Evolutionary conservation across 2,888 invertebrate species (phyloP).

Genomic region (Brachypalpus laphriformis): DNA sequence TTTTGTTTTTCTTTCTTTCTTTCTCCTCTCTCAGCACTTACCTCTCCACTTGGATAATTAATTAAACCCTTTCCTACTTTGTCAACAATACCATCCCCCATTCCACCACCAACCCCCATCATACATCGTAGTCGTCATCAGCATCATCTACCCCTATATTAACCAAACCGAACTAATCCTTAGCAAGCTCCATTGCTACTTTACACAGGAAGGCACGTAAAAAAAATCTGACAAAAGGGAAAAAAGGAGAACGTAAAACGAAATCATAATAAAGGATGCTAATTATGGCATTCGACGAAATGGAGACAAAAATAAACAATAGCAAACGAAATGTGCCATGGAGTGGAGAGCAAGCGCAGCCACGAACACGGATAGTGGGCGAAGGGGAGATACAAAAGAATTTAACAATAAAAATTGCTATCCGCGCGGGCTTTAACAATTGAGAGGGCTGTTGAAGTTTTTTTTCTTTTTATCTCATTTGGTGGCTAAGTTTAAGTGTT

Average conservation of each 20-base stretch:
- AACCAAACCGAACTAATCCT: constrained; percentile 63
- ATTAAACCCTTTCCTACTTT: constrained; percentile 69
- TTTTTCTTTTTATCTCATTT: constrained; percentile 55
- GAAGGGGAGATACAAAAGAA: not conserved
- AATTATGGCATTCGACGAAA: constrained; percentile 67
- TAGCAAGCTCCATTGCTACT: constrained; percentile 61
- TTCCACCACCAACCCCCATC: not conserved
- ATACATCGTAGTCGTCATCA: constrained; percentile 10
- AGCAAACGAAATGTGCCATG: not conserved
- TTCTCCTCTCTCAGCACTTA: not conserved
- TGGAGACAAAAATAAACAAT: constrained; percentile 48
- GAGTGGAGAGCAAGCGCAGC: not conserved
- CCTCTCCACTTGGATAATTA: constrained; percentile 65
- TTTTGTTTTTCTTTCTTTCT: not conserved
- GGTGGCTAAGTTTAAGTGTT: constrained; percentile 63
- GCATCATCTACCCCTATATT: constrained; percentile 42
- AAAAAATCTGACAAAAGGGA: constrained; percentile 14
- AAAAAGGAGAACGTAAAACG: constrained; percentile 29
- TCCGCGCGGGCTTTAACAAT: constrained; percentile 44
- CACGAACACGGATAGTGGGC: not conserved
- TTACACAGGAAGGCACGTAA: constrained; percentile 61
- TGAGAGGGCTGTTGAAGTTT: constrained; percentile 21
- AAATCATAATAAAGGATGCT: constrained; percentile 67
- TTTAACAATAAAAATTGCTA: constrained; percentile 37
- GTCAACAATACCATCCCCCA: constrained; percentile 54